Base-by-base conservation (phyloP, 2,888 invertebrate species). In the Chloroclysta siterata region DNA sequence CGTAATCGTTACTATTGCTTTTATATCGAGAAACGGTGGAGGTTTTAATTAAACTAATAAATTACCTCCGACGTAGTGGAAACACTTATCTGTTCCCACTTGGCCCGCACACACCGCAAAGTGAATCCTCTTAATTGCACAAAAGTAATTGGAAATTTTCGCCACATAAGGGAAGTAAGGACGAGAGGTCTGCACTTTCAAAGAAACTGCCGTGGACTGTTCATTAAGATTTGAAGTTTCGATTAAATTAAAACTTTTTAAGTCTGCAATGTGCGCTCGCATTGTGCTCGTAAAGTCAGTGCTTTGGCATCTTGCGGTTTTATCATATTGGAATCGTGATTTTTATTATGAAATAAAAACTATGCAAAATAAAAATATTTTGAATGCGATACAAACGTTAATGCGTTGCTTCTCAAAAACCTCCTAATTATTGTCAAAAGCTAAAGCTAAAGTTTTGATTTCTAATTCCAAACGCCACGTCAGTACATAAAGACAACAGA, bases 81-180 rank as follows among this genome's bases (percentile, higher is more conserved):
- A 74, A 70, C 77, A 78, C 79, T 84, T 82, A 81, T 81, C 79
- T 77, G 74, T 75, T 72, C 72, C 71, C 73, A 69, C 73, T 73
- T 67, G 73, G 64, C 73, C 66, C 50, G 56, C 47, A 65, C 57
- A 73, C 72, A 70, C 75, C 67, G 70, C 77, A 78, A 77, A 81
- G 80, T 80, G 81, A 83, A 83, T 84, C 78, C 79, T 75, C 81
- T 82, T 84, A 84, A 85, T 85, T 85, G 81, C 78, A 77, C 76
- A 70, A 71, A 77, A 84, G 82, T 84, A 83, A 85, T 84, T 83
- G 82, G 76, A 82, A 83, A 78, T 76, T 78, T 77, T 76, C 76
- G 65, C 76, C 78, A 80, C 79, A 78, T 81, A 69, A 62, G 64
- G 58, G 54, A 61, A 48, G 66, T 75, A 71, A 69, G 63, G 65